These are phyloP conservation scores for Danio jaintianensis DNA, from an alignment of 2,797 vertebrate genomes.

Conservation along the genomic window DNA sequence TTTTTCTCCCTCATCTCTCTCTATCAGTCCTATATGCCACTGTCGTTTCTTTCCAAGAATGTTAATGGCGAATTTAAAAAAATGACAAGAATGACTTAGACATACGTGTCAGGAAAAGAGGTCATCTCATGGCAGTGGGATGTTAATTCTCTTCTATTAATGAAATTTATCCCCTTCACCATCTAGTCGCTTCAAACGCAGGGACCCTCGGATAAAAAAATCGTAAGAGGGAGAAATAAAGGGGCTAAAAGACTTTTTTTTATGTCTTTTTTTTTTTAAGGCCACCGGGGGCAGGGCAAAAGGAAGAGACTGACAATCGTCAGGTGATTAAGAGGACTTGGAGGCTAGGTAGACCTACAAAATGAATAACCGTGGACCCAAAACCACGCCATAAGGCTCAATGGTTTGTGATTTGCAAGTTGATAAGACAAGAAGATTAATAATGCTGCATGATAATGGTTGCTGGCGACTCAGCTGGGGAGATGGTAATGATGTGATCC, in stretches of 20 bases:
- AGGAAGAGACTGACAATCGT: constrained; percentile 95
- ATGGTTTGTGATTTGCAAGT: constrained; percentile 99
- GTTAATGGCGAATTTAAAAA: constrained; percentile 84
- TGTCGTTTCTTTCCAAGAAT: constrained; percentile 77
- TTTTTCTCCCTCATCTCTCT: constrained; percentile 65
- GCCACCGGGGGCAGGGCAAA: constrained; percentile 88
- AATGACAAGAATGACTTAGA: constrained; percentile 90
- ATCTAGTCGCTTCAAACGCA: constrained; percentile 76
- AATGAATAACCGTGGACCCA: constrained; percentile 99
- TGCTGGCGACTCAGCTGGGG: constrained; percentile 99
- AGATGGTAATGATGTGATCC: constrained; percentile 99
- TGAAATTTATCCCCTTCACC: constrained; percentile 88
- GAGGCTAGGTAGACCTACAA: constrained; percentile 99
- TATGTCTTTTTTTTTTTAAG: constrained; percentile 61
- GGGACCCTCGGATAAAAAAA: constrained; percentile 41
- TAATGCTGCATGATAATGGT: constrained; percentile 99
- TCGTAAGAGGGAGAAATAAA: constrained; percentile 19
- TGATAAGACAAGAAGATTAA: constrained; percentile 99
- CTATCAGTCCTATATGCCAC: constrained; percentile 79
- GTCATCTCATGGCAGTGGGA: constrained; percentile 89
- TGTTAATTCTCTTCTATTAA: constrained; percentile 94
- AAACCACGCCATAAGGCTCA: constrained; percentile 99
- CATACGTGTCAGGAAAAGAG: constrained; percentile 88
- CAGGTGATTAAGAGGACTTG: constrained; percentile 98
- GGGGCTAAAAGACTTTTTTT: constrained; percentile 48